These are phyloP conservation scores for Amphiprion clarkii DNA, from an alignment of 2,797 vertebrate genomes.

Conservation along the genomic window DNA sequence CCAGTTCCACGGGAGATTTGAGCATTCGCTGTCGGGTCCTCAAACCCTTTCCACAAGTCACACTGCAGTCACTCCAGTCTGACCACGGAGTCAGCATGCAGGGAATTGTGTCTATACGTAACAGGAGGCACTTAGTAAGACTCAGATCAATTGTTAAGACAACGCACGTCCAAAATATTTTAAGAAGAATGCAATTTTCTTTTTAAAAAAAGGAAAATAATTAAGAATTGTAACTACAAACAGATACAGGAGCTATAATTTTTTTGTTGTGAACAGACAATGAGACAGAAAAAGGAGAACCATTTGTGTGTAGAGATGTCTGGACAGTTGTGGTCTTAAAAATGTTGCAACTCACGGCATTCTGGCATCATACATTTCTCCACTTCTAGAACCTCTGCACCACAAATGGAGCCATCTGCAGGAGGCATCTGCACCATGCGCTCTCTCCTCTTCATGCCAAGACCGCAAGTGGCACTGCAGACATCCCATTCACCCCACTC, in stretches of 20 bases:
- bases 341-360: slow-evolving; percentile 90
- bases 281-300: not conserved
- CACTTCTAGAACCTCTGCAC: slow-evolving; percentile 91
- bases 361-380: slow-evolving; percentile 99
- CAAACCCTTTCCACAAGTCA: slow-evolving; percentile 94
- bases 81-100: slow-evolving; percentile 96
- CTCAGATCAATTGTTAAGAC: not conserved
- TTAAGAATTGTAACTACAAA: too few relatives aligned
- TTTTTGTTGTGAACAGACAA: too few relatives aligned
- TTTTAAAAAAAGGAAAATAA: too few relatives aligned
- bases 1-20: slow-evolving; percentile 96
- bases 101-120: slow-evolving; percentile 93
- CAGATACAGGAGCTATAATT: too few relatives aligned
- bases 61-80: slow-evolving; percentile 99
- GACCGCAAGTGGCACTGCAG: slow-evolving; percentile 97
- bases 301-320: not conserved
- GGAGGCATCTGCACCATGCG: slow-evolving; percentile 97
- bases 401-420: slow-evolving; percentile 94
- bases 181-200: not conserved
- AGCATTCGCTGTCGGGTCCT: slow-evolving; percentile 93
- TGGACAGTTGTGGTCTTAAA: slow-evolving; percentile 3
- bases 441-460: slow-evolving; percentile 94
- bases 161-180: not conserved
- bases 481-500: slow-evolving; percentile 98
- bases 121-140: slow-evolving; percentile 19